A percentile compares a stretch with the other conserved stretches of the same genome.
Conservation (phyloP, 2,888 invertebrate species). For the Tipula unca region DNA sequence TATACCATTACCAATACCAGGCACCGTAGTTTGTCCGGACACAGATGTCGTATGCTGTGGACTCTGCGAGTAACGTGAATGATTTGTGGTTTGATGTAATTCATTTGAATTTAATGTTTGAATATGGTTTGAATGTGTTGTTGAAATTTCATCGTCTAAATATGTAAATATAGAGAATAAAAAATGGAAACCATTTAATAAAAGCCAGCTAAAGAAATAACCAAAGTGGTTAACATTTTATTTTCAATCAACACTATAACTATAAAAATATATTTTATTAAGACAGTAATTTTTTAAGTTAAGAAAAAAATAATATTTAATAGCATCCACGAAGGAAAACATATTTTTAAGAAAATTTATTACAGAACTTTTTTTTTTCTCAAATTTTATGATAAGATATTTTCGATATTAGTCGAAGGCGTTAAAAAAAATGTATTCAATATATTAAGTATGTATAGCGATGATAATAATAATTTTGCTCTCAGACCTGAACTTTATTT, state of each 20-base stretch:
- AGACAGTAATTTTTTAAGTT: background rate
- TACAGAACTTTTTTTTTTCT: background rate
- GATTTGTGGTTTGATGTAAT: background rate
- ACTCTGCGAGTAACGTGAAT: background rate
- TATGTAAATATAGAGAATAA: background rate
- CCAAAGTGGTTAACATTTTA: constrained; percentile 14
- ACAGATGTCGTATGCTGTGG: constrained; percentile 26
- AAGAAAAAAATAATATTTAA: background rate
- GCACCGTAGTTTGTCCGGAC: constrained; percentile 14
- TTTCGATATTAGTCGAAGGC: background rate
- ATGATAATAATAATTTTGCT: background rate
- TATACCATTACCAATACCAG: background rate
- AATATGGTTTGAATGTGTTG: constrained; percentile 14
- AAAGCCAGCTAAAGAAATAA: background rate
- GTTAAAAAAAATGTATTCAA: background rate
- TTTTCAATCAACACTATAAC: background rate
- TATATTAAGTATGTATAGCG: too few relatives aligned
- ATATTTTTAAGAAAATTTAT: background rate
- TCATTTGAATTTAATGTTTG: background rate
- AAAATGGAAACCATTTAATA: background rate
- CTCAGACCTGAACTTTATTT: background rate
- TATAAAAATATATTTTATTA: constrained; percentile 8
- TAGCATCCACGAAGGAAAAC: constrained; percentile 4
- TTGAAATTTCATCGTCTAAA: constrained; percentile 9
- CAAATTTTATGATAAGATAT: background rate